A percentile compares a stretch with the other conserved stretches of the same genome.
Conservation (phyloP, 2,888 invertebrate genomes). For the Cryptocephalus moraei region DNA sequence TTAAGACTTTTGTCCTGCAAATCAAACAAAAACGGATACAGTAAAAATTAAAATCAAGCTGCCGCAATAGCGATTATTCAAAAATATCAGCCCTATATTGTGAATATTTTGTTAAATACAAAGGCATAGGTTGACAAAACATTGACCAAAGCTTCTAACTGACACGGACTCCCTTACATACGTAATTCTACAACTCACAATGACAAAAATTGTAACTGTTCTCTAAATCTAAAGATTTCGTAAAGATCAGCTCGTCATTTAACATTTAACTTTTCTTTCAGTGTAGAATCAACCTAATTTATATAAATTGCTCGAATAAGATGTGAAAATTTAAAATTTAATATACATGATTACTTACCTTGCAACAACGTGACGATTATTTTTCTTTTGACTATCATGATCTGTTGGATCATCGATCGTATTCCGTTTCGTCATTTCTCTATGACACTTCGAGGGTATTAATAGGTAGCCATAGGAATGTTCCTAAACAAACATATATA, state of each 20-base stretch:
- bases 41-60: conserved; percentile 21
- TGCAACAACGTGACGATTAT: conserved; percentile 45
- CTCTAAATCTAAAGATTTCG: too few species aligned
- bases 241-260: too few species aligned
- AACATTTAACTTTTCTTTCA: background rate
- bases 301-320: too few species aligned
- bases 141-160: too few species aligned
- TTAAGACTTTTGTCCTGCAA: conserved; percentile 83
- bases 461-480: conserved; percentile 81
- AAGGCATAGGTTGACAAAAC: too few species aligned
- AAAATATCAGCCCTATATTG: too few species aligned
- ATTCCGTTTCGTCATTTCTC: conserved; percentile 41
- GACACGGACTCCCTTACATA: too few species aligned
- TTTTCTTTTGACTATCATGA: conserved; percentile 18
- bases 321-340: background rate
- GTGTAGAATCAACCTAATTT: too few species aligned
- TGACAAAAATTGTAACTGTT: too few species aligned
- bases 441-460: conserved; percentile 51
- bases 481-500: conserved; percentile 46
- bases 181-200: too few species aligned
- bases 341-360: conserved; percentile 35
- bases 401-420: conserved; percentile 33
- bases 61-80: too few species aligned
- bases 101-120: too few species aligned
- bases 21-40: conserved; percentile 23